Evolutionary conservation across 2,888 invertebrate species (phyloP), one percentile per base, ranked within the genome.

Genomic region (Catocala nupta): DNA sequence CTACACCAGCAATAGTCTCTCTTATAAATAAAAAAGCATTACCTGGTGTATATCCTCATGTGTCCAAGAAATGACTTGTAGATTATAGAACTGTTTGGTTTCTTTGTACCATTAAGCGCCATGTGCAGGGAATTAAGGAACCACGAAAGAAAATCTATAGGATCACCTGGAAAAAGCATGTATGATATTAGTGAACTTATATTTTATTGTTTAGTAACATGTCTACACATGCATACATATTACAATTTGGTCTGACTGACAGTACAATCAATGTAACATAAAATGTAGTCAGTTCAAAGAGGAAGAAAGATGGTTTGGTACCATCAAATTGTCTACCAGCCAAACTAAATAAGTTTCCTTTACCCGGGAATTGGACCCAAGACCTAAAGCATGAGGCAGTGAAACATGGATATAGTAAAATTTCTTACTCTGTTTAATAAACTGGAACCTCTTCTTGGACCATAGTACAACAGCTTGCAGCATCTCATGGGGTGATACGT

Each of bases 401-500:
- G 25, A 25, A 25, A 25, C 25, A 25, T 25, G 25, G 4, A 25
- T 25, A 25, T 25, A 25, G 4, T 10, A n/a, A 47, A 80, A 6
- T 39, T 8, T 0, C 88, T 86, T 85, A 97, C 98, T 99, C 95
- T 99, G 99, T 83, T 99, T 97, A 1, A 99, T 99, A 85, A 99
- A 99, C 91, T 99, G 99, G 87, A 99, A 99, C 74, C 96, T 96
- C 87, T 99, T 99, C 89, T 98, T 97, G 83, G 99, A 98, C 98
- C 99, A 98, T 69, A 99, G 93, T 5, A 99, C 98, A 33, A 99
- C 98, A 52, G 99, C 98, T 85, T 99, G 99, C 33, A 99, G 94
- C 99, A 99, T 99, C 95, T 99, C 99, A 87, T 99, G 99, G 0
- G 99, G 99, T 16, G 99, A 99, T 0, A 99, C 99, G 84, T 99